These are phyloP conservation scores for Hydra vulgaris DNA, from an alignment of 30 jellyfish, hydroid and myxozoan species.

Conservation along the genomic window DNA sequence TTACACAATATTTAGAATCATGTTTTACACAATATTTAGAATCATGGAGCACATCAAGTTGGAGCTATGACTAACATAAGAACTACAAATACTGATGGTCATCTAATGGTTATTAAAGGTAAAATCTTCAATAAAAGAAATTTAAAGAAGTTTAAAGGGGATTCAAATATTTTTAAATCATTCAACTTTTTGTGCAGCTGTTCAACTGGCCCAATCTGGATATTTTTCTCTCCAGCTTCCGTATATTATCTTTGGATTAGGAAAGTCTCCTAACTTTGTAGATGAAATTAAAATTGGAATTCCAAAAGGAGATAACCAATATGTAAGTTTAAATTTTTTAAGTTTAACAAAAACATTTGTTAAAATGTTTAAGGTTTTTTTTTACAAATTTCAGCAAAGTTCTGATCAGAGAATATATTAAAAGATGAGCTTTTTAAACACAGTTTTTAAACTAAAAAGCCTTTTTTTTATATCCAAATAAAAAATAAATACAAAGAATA, in stretches of 20 bases:
- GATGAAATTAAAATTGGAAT: conserved; percentile 85
- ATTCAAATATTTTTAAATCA: no score
- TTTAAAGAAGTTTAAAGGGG: neutral
- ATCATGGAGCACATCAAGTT: conserved; percentile 79
- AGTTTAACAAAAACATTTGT: neutral
- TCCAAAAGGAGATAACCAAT: conserved; percentile 61
- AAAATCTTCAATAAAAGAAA: neutral
- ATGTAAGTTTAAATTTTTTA: conserved; percentile 32
- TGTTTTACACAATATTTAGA: conserved; percentile 29
- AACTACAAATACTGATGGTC: conserved; percentile 79
- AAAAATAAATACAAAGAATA: no score
- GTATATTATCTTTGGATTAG: conserved; percentile 83
- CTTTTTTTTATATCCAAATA: no score
- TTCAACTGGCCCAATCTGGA: conserved; percentile 62
- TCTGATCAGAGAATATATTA: no score
- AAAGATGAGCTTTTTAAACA: no score
- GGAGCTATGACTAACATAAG: conserved; percentile 74
- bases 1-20: neutral
- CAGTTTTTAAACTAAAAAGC: no score
- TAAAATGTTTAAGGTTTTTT: neutral
- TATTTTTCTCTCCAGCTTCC: conserved; percentile 80
- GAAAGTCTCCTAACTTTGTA: conserved; percentile 92
- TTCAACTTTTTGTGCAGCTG: conserved; percentile 38
- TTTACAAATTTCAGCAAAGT: neutral
- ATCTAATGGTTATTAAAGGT: conserved; percentile 54